phyloP scores from a whole-genome alignment of 2,888 invertebrate species.

The Scaptomyza caliginosa region DNA sequence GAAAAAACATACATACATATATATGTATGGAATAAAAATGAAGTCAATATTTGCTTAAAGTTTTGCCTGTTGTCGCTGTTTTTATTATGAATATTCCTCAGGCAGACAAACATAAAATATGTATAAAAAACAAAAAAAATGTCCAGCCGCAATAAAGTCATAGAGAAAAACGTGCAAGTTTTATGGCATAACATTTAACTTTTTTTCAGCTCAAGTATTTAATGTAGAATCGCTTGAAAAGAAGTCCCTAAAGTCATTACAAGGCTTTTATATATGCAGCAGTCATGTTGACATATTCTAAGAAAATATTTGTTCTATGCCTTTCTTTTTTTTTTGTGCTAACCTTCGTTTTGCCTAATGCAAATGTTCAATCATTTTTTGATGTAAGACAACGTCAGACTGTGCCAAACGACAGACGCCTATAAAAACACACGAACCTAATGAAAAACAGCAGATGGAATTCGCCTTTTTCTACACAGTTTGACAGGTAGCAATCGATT shows the following conservation, averaged over 20 bases:
- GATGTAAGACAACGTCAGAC: conserved; percentile 58
- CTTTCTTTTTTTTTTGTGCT: not conserved
- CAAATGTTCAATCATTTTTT: conserved; percentile 69
- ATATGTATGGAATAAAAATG: conserved; percentile 26
- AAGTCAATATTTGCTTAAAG: conserved; percentile 69
- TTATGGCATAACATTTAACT: too few species aligned
- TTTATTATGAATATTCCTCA: conserved; percentile 11
- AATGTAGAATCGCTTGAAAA: not conserved
- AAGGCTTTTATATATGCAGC: not conserved
- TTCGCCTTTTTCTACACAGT: not conserved
- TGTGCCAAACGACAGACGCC: conserved; percentile 66
- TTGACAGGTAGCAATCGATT: conserved; percentile 39
- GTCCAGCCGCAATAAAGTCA: not conserved
- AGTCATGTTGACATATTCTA: not conserved
- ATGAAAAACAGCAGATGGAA: conserved; percentile 25
- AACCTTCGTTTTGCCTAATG: conserved; percentile 38
- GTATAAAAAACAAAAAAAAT: conserved; percentile 11
- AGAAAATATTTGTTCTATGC: not conserved
- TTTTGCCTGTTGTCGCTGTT: conserved; percentile 26
- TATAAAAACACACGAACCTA: conserved; percentile 19
- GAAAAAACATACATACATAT: not conserved
- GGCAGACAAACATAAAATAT: conserved; percentile 42
- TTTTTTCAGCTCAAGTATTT: not conserved
- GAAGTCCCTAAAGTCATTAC: not conserved
- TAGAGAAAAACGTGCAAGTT: too few species aligned